Evolutionary conservation across 2,113 vertebrate genomes (phyloP), one percentile per base, ranked within the genome.

Genomic region (Sterna hirundo): DNA sequence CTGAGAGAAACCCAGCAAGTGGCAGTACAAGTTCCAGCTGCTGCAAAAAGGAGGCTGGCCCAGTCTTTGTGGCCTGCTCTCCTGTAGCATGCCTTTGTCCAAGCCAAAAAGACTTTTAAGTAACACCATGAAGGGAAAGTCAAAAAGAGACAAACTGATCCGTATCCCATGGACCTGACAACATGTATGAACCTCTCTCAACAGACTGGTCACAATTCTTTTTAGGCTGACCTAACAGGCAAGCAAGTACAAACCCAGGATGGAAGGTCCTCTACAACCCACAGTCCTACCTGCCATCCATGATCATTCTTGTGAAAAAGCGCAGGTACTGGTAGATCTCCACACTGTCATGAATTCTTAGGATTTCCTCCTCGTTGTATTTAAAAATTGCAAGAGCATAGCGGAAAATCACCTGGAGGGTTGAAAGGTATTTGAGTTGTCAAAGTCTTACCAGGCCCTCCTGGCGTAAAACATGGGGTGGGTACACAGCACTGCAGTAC

Each of bases 381-480:
- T 99, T 99, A 96, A 99, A 99, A 94, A 99, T 98, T 0, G 99
- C 99, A 90, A 99, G 96, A 79, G 99, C 98, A 15, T 99, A 99
- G 72, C 99, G 99, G 93, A 99, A 99, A 86, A 99, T 98, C 38
- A 99, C 99, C 99, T 99, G 96, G 7, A 89, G 40, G n/a, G n/a
- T 88, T 92, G 61, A 94, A 91, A 81, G 6, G 9, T 49, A 78
- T 70, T 38, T 52, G 25, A 87, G 27, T 20, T n/a, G 13, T 11
- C 40, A 42, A 30, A 83, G 29, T 55, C 52, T 49, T 77, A 47
- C 17, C 20, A 68, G 11, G 23, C 19, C 25, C 58, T 42, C 20
- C 54, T 46, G 15, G 14, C 0, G 4, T 34, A 76, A 87, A 91
- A 61, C 12, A 25, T 4, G 23, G 51, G 38, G 16, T 49, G 15